Evolutionary conservation across 2,797 vertebrate species (phyloP), one percentile per base, ranked within the genome.

Genomic region (Xenentodon cancila): DNA sequence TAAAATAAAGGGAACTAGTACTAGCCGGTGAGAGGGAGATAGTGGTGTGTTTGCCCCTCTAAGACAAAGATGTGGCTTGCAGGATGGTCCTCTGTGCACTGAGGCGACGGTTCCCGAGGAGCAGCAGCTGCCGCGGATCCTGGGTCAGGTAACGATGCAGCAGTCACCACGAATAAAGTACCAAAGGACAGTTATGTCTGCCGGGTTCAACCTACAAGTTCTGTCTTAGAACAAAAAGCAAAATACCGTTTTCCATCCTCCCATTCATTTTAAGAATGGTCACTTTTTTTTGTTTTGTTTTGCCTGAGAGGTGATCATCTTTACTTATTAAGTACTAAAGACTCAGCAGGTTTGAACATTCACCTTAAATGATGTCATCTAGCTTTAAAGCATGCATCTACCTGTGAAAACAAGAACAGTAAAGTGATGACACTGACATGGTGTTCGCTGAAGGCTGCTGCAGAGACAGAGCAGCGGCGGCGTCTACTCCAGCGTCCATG

Each of bases 401-500:
- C 21, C 37, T 1, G 30, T 4, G n/a, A 25, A 52, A 59, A 46
- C 6, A 49, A 27, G 7, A 15, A 44, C 11, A 21, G 22, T 16
- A 9, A 44, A 42, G 11, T 50, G 0, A 59, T 42, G 54, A 30
- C 37, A 19, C 34, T 52, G 2, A 43, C 21, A 12, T 44, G 18
- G 12, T 71, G 9, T 43, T 71, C 32, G 47, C 75, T 49, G 43
- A 47, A 88, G 87, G 67, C 58, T 91, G 27, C 53, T 90, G 49
- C 91, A 88, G 32, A 90, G 91, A 64, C 82, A 86, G 27, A 84
- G 68, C 17, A 21, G 88, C 0, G n/a, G 68, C 27, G 82, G 86
- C 8, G 80, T 96, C 6, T 95, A 95, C 87, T 90, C 77, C 45
- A 68, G 51, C 43, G 53, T 78, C 68, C 91, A 93, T 67, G 90